phyloP scores from a whole-genome alignment of 2,113 vertebrate species.

The Amblyopsis rosae region DNA sequence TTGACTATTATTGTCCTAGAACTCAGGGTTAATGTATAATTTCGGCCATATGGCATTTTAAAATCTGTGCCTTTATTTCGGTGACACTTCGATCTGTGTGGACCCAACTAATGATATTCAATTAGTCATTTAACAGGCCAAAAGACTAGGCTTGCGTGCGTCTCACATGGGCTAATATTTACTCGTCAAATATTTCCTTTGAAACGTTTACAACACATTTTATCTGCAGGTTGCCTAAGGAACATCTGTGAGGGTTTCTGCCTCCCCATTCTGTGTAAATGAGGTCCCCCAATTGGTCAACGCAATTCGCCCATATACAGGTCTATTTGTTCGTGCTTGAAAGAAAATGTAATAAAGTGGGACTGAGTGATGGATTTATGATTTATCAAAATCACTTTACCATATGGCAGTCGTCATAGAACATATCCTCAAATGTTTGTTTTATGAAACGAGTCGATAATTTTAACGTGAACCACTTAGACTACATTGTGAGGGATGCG shows the following conservation, averaged over 20 bases:
- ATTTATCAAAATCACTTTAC: conserved; percentile 84
- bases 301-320: conserved; percentile 53
- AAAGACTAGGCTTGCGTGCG: conserved; percentile 79
- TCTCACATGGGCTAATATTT: conserved; percentile 88
- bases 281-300: conserved; percentile 71
- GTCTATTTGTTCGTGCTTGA: conserved; percentile 82
- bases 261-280: conserved; percentile 72
- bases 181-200: conserved; percentile 90
- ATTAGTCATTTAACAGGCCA: conserved; percentile 88
- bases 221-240: conserved; percentile 76
- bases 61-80: conserved; percentile 79
- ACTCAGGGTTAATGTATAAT: conserved; percentile 91
- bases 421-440: conserved; percentile 82
- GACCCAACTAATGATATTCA: conserved; percentile 91
- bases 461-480: conserved; percentile 65
- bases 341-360: conserved; percentile 84
- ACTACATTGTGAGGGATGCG: conserved; percentile 62
- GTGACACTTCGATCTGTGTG: conserved; percentile 78
- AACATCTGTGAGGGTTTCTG: conserved; percentile 83
- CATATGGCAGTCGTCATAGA: conserved; percentile 78
- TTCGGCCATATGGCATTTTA: conserved; percentile 89
- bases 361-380: conserved; percentile 77
- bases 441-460: conserved; percentile 73
- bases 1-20: conserved; percentile 71
- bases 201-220: conserved; percentile 86